Evolutionary conservation across 2,888 invertebrate genomes (phyloP).

Genomic region (Augochlorella aurata): DNA sequence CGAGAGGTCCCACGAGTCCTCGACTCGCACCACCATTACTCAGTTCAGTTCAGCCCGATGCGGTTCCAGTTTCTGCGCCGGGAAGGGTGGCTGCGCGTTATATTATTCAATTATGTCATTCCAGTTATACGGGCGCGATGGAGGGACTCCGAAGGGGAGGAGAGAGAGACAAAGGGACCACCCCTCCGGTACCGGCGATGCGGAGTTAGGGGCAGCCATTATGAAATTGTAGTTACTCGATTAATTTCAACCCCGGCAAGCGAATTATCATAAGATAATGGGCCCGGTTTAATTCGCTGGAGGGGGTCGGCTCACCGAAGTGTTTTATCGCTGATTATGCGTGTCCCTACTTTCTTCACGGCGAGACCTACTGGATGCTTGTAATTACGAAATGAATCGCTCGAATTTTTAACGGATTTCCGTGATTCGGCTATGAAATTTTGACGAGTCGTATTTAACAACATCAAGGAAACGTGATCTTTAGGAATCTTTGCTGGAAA

Average conservation of each 20-base stretch:
- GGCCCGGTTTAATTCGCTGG: slow-evolving; percentile 60
- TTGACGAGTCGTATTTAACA: neutral
- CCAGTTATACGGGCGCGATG: slow-evolving; percentile 74
- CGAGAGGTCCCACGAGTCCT: slow-evolving; percentile 79
- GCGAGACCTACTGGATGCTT: slow-evolving; percentile 24
- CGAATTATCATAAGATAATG: slow-evolving; percentile 81
- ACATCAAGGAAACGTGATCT: too few species aligned
- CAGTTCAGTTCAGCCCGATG: slow-evolving; percentile 71
- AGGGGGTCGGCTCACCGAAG: slow-evolving; percentile 54
- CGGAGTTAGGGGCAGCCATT: slow-evolving; percentile 57
- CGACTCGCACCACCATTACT: slow-evolving; percentile 75
- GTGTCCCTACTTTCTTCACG: slow-evolving; percentile 18
- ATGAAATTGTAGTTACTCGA: slow-evolving; percentile 81
- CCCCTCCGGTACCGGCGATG: slow-evolving; percentile 44
- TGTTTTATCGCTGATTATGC: slow-evolving; percentile 69
- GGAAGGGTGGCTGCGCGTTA: slow-evolving; percentile 75
- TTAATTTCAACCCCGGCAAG: slow-evolving; percentile 77
- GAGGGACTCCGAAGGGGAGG: slow-evolving; percentile 23
- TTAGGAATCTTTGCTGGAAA: too few species aligned
- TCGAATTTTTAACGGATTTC: slow-evolving; percentile 11
- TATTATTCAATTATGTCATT: slow-evolving; percentile 82
- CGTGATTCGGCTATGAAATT: neutral
- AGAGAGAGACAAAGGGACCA: slow-evolving; percentile 50
- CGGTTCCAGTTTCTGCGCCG: slow-evolving; percentile 64
- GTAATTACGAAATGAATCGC: slow-evolving; percentile 46